Conservation (phyloP, 2,888 invertebrate genomes). For the Drosophila hamatofila region DNA sequence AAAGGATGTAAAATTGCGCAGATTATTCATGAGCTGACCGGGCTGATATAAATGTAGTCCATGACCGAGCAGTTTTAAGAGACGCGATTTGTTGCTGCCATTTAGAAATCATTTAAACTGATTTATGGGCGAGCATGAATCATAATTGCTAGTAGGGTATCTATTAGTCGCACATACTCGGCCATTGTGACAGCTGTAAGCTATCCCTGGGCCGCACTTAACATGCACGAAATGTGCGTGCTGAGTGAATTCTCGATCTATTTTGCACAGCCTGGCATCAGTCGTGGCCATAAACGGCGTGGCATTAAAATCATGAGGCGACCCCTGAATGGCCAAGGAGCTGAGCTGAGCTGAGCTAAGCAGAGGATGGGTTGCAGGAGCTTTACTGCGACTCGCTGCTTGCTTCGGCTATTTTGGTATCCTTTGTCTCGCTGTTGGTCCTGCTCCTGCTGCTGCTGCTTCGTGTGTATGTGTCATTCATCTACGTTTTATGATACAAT, state of each 20-base stretch:
- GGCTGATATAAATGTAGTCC: constrained; percentile 1
- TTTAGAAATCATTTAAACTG: constrained; percentile 30
- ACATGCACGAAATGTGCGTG: constrained; percentile 67
- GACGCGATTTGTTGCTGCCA: constrained; percentile 12
- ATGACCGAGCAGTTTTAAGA: constrained; percentile 31
- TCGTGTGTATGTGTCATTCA: constrained; percentile 68
- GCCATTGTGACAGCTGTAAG: constrained; percentile 1
- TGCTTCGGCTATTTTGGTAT: constrained; percentile 55
- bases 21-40: constrained; percentile 51
- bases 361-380: constrained; percentile 22
- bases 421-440: constrained; percentile 61
- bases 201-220: constrained; percentile 58
- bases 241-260: constrained; percentile 77
- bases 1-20: constrained; percentile 47
- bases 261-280: constrained; percentile 28
- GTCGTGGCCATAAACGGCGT: constrained; percentile 60
- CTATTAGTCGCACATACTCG: constrained; percentile 17
- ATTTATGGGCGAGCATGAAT: constrained; percentile 21
- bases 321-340: constrained; percentile 28
- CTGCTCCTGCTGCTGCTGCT: constrained; percentile 25
- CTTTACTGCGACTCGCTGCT: constrained; percentile 13
- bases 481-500: constrained; percentile 68
- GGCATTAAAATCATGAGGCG: constrained; percentile 52
- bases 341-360: constrained; percentile 20
- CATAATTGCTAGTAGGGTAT: constrained; percentile 26